Evolutionary conservation across 2,888 invertebrate genomes (phyloP), one percentile per base, ranked within the genome.

Genomic region (Pardosa pseudoannulata): DNA sequence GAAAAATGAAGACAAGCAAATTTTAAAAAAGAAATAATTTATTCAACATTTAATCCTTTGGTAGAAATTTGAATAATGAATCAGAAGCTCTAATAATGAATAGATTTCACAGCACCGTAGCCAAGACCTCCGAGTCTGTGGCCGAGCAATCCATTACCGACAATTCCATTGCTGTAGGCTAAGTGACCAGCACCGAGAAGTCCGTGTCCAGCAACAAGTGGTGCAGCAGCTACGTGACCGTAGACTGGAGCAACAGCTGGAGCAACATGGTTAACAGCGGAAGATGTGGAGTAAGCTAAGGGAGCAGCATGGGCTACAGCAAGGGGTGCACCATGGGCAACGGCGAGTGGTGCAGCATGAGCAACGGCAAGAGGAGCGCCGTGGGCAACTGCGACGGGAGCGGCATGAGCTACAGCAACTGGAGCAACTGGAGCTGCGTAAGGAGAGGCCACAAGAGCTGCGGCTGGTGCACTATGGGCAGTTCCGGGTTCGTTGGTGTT

Each of bases 181-280:
- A 56, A 7, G 23, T 56, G 19, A 2, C 11, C 16, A 11, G 41
- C 41, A 13, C 56, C 56, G 23, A 56, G 3, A 23, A 23, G 56
- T 2, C 56, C 56, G 16, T 56, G 23, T 56, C 56, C 23, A 6
- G 56, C 56, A 23, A 56, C 19, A 31, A 31, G 16, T 16, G 31
- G 28, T 16, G 29, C 29, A 11, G 28, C 62, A 50, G 31, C 23
- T 23, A 70, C 41, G 27, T 50, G 23, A 27, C 73, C 74, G 0
- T 56, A 79, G 0, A 68, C 87, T 13, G 87, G 75, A 36, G 80
- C 76, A 0, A 64, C 83, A 0, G 62, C 87, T 13, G 87, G 75
- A 36, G 80, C 76, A 31, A 72, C 67, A 29, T 72, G 50, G 31
- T 82, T 82, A 41, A 82, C 23, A 13, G 16, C 56, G 23, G 56